A percentile compares a stretch with the other conserved stretches of the same genome.
Evolutionary conservation across 2,113 vertebrate genomes (phyloP).

Genomic region (Boulengeromyrus knoepffleri): DNA sequence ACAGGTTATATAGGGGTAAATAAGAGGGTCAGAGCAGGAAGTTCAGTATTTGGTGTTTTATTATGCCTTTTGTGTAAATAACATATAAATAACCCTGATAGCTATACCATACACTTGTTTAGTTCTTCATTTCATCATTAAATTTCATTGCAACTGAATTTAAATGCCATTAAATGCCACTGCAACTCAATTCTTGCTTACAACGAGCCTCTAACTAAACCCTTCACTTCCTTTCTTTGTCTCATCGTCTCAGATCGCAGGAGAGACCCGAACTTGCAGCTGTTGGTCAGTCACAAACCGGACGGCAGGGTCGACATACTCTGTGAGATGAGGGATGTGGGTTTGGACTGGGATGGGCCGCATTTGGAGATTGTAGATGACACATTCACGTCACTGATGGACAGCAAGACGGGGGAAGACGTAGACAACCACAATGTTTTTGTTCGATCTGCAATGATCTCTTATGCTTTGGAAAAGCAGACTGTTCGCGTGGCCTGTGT

Average conservation of each 20-base stretch:
- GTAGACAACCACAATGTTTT: neutral
- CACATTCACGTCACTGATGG: neutral
- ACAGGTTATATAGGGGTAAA: neutral
- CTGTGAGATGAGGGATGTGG: slow-evolving; percentile 2
- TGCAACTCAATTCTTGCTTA: neutral
- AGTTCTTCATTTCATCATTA: neutral
- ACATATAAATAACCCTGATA: neutral
- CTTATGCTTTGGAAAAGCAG: neutral
- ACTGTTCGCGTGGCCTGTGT: neutral
- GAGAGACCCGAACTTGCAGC: neutral
- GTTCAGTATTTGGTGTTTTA: neutral
- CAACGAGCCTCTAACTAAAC: neutral
- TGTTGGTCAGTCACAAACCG: neutral
- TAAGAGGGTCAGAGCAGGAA: neutral
- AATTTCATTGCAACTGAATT: neutral
- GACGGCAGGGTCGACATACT: neutral
- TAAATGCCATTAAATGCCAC: neutral
- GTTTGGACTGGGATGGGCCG: neutral
- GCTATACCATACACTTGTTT: neutral
- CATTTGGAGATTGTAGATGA: neutral
- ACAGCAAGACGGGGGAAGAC: neutral
- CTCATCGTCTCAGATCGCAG: neutral
- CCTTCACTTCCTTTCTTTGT: neutral
- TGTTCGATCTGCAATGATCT: neutral
- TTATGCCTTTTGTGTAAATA: neutral